Evolutionary conservation across 2,113 vertebrate species (phyloP), one percentile per base, ranked within the genome.

Genomic region (Ophthalmolycus amberensis): DNA sequence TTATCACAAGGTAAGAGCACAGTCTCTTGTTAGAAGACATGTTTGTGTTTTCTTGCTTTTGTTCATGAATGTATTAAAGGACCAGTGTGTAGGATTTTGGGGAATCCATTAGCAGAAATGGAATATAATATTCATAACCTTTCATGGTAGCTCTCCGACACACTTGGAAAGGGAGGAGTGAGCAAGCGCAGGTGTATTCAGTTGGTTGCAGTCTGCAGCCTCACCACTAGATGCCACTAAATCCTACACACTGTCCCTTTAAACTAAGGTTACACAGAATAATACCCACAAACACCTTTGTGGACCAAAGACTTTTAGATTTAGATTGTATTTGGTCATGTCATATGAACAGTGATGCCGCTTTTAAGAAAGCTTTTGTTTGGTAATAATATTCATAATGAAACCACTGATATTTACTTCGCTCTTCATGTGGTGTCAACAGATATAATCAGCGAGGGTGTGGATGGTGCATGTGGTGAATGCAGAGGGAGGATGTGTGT

Each of bases 401-500:
- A 75, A 15, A 56, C 11, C 5, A 42, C 32, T 40, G 5, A 34
- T 22, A 60, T 32, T 29, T 42, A 59, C 32, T 48, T 14, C 9
- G 18, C 12, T 22, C 20, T 50, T 56, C 6, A 73, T 60, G 46
- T 68, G 3, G 4, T 58, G 22, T 44, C 44, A 1, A 34, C 1
- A 77, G 6, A 9, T 64, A 44, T 46, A 54, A 71, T 27, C 63
- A 71, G 14, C 16, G 34, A 65, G 22, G 80, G 22, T 74, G 70
- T 70, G 48, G 78, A 81, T 85, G 34, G 64, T 84, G 77, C 44
- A 38, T 68, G 48, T 68, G 32, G 42, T 73, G 75, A 77, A 77
- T 66, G 62, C 67, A 82, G 50, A 77, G 50, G 73, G 63, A 67
- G 54, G 66, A 75, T 67, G 46, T 48, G 46, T 48, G 88, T 74